Conservation (phyloP, 2,113 vertebrate species). For the Zosterops japonicus region DNA sequence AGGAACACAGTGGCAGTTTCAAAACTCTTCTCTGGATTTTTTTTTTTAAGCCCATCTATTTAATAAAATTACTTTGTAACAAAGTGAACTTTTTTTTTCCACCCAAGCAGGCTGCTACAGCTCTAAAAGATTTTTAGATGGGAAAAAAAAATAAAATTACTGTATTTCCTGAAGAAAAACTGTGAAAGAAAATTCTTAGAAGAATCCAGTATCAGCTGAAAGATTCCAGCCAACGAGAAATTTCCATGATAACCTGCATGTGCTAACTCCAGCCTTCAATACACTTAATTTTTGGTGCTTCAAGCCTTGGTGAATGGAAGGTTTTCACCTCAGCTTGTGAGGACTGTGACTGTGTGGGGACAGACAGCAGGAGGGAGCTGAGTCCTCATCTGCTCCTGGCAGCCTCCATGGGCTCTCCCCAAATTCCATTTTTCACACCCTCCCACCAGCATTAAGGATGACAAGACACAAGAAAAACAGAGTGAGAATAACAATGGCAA, state of each 20-base stretch:
- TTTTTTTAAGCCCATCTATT: neutral
- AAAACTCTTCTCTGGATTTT: neutral
- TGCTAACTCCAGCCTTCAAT: neutral
- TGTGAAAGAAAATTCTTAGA: neutral
- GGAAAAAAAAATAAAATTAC: no score
- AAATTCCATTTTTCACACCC: neutral
- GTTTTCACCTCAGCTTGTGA: neutral
- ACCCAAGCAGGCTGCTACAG: neutral
- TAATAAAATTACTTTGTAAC: neutral
- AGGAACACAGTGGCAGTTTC: neutral
- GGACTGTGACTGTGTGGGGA: neutral
- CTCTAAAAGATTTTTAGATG: neutral
- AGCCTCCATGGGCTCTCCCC: neutral
- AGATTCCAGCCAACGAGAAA: neutral
- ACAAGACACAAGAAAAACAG: slow-evolving; percentile 22
- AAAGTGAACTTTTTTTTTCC: neutral
- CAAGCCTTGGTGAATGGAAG: neutral
- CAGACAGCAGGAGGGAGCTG: neutral
- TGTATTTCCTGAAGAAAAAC: neutral
- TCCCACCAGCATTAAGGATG: neutral
- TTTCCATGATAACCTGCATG: neutral
- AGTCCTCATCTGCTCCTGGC: neutral
- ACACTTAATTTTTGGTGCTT: neutral
- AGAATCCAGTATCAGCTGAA: neutral
- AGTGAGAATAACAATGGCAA: slow-evolving; percentile 26